Base-by-base conservation (phyloP, 2,113 vertebrate genomes). In the Antechinus stuartii region DNA sequence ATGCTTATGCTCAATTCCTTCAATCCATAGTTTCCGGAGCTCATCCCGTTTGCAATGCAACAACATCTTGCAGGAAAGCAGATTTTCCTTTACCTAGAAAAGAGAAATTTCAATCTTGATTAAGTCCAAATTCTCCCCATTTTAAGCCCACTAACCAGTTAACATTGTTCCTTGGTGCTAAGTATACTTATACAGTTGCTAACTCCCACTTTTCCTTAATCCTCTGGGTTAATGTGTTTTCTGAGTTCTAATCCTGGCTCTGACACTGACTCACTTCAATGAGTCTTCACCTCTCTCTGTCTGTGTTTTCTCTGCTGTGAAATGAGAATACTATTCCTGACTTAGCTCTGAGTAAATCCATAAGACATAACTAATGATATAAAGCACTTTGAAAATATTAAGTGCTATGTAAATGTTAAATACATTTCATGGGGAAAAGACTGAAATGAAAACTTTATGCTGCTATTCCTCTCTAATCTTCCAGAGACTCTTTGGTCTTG, bases 1-100 rank as follows among this genome's bases (percentile, higher is more conserved):
- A 0, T 99, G 99, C 97, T 99, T 99, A 98, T 99, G 99, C 94
- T 99, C 99, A 12, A 99, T 99, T 35, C 99, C 99, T 97, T 99
- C 99, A 12, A 99, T 99, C 99, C 99, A 99, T 94, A 99, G 98
- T 97, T 99, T 99, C 97, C 99, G 99, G 96, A 99, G 98, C 97
- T 99, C 99, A 6, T 99, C 99, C 91, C 99, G 97, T 96, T 99
- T 99, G 98, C 99, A 99, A 52, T 99, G 99, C 53, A 99, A 99
- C 61, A 99, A 99, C 99, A 99, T 99, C 98, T 99, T 99, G 94
- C 99, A 99, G 0, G 99, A 99, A 42, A 99, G 98, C 92, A 99
- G 99, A 95, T 99, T 99, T 98, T 99, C 99, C 97, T 99, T 99
- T 91, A 99, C 99, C 99, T 99, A 96, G 12, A 92, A 96, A 92